Evolutionary conservation across 2,888 invertebrate genomes (phyloP), one percentile per base, ranked within the genome.

Genomic region (Lasioglossum morio): DNA sequence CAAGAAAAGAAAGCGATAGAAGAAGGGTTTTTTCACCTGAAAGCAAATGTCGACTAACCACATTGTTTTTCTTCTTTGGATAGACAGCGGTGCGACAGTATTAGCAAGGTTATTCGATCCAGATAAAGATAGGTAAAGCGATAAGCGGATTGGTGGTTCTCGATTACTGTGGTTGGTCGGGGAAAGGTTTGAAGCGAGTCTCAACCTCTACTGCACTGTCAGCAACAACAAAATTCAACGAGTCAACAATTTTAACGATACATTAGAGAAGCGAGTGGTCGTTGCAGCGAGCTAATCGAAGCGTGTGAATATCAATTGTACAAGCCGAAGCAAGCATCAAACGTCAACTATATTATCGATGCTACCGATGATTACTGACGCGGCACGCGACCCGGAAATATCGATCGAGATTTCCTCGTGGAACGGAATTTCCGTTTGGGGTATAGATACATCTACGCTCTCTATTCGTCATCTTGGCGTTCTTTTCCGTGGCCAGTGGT

Each of bases 101-200:
- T 94, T 93, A 94, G 94, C 94, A 92, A 92, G 93, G 92, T 94
- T 93, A 93, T 94, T 93, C 93, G 94, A 93, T 92, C 92, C 91
- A 91, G 91, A 91, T 90, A 92, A 93, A 93, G 92, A 92, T 93
- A 94, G 94, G 94, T 94, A 92, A 92, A 92, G 92, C 89, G 91
- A 91, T 90, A 63, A 63, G 63, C 63, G 63, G 30, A 1, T 16
- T 7, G 60, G 60, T 7, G 60, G 60, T 27, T 27, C 27, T 16
- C 30, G 63, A 30, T 43, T 5, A 60, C 60, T 92, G 83, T 91
- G 91, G 91, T 93, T 92, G 93, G 92, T 92, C 92, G 89, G 92
- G 92, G 90, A 92, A 92, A 93, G 91, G 91, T 87, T 93, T 92
- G 63, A 63, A 94, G 94, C 94, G 93, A 93, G 92, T 94, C 92